Percentiles rank a stretch among this genome's conserved stretches.
Conservation (phyloP, 2,888 invertebrate genomes). For the Troides aeacus region DNA sequence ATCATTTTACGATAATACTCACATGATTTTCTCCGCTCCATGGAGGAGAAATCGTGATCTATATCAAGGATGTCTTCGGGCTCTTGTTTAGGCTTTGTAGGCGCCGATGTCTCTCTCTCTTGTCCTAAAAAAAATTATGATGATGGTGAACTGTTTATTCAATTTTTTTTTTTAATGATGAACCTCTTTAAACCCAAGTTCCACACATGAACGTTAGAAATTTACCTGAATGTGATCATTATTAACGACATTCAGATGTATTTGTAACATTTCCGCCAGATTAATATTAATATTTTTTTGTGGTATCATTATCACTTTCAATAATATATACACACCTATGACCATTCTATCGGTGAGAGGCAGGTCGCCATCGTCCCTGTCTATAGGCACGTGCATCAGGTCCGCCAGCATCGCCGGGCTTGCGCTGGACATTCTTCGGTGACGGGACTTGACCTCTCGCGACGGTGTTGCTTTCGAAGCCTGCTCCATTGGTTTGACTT, state of each 20-base stretch:
- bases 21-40: conserved; percentile 69
- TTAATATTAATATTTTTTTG: too few relatives aligned
- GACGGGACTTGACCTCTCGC: conserved; percentile 52
- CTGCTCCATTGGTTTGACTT: conserved; percentile 50
- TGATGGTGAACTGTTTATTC: too few relatives aligned
- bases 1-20: conserved; percentile 35
- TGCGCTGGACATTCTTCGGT: conserved; percentile 66
- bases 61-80: conserved; percentile 72
- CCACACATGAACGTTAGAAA: too few relatives aligned
- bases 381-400: conserved; percentile 61
- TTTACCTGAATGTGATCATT: too few relatives aligned
- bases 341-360: conserved; percentile 56
- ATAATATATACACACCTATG: too few relatives aligned
- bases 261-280: too few relatives aligned
- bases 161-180: too few relatives aligned
- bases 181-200: too few relatives aligned
- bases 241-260: too few relatives aligned
- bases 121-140: conserved; percentile 49
- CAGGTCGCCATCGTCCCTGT: conserved; percentile 55
- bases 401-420: conserved; percentile 62
- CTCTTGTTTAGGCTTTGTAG: conserved; percentile 61
- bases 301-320: too few relatives aligned
- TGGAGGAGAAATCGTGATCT: conserved; percentile 65
- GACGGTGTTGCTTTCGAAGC: conserved; percentile 56
- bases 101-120: conserved; percentile 62